A percentile compares a stretch with the other conserved stretches of the same genome.
These are phyloP conservation scores for Protomyctophum bolini DNA, from an alignment of 2,113 vertebrate species.

Conservation along the genomic window DNA sequence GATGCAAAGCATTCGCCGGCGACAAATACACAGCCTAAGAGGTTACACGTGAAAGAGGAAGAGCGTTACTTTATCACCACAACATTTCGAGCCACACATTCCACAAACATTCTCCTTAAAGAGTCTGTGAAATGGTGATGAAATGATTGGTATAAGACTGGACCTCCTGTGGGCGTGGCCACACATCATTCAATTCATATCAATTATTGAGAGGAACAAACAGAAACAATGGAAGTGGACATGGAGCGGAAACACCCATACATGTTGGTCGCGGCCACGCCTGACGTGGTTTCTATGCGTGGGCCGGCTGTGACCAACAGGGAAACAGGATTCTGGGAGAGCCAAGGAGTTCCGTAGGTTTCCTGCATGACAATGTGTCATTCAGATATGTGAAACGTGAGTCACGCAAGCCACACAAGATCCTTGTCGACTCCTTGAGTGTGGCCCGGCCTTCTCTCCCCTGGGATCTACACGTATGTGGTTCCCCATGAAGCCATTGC, in stretches of 20 bases:
- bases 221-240: conserved; percentile 52
- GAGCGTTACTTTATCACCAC: not conserved
- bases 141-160: not conserved
- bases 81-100: not conserved
- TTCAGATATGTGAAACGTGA: conserved; percentile 53
- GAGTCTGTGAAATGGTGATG: not conserved
- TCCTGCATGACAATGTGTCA: conserved; percentile 48
- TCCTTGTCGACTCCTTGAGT: conserved; percentile 6
- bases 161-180: conserved; percentile 36
- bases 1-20: no score
- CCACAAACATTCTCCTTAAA: not conserved
- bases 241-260: conserved; percentile 60
- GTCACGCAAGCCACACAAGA: conserved; percentile 26
- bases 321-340: conserved; percentile 59
- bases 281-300: conserved; percentile 45
- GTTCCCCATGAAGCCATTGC: not conserved
- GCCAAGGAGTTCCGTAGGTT: conserved; percentile 19
- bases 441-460: conserved; percentile 3
- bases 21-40: no score
- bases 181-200: conserved; percentile 37
- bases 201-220: conserved; percentile 66
- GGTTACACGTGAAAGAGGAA: not conserved
- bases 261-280: conserved; percentile 44
- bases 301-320: conserved; percentile 6
- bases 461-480: not conserved